Conservation (phyloP, 1,140 invertebrate species). For the Adoxophyes honmai region DNA sequence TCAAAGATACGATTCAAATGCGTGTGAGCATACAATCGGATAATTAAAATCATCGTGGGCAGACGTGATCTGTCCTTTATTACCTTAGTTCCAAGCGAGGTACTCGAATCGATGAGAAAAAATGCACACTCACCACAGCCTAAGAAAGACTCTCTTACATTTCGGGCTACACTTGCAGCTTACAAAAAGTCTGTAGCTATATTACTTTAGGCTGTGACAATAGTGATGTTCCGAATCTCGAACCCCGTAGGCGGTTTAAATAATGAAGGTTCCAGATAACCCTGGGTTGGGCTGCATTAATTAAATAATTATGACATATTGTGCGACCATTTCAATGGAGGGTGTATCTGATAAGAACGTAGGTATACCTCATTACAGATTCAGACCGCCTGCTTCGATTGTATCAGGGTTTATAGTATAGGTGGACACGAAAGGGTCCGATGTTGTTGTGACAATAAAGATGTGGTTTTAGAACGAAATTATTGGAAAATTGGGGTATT, state of each 20-base stretch:
- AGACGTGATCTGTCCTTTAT: slow-evolving; percentile 25
- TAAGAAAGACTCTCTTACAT: neutral
- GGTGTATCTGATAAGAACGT: slow-evolving; percentile 52
- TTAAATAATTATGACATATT: slow-evolving; percentile 73
- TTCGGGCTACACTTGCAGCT: neutral
- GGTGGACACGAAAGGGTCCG: neutral
- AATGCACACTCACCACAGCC: slow-evolving; percentile 35
- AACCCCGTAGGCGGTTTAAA: slow-evolving; percentile 42
- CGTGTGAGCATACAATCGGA: slow-evolving; percentile 44
- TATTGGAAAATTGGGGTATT: no score
- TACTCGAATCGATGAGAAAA: slow-evolving; percentile 35
- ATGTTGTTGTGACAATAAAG: slow-evolving; percentile 1
- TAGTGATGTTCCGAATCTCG: slow-evolving; percentile 7
- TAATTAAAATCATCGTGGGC: slow-evolving; percentile 54
- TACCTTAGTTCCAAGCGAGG: slow-evolving; percentile 16
- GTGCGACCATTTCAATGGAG: slow-evolving; percentile 65
- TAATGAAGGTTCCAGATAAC: slow-evolving; percentile 59
- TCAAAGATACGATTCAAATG: slow-evolving; percentile 48
- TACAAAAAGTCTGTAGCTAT: neutral
- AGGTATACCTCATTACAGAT: slow-evolving; percentile 32
- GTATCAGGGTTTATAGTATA: neutral
- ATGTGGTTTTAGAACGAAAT: no score
- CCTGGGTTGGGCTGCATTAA: slow-evolving; percentile 53
- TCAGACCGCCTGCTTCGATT: slow-evolving; percentile 28
- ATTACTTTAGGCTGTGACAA: slow-evolving; percentile 3